Conservation (phyloP, 2,797 vertebrate species). For the Propithecus deckenii region DNA sequence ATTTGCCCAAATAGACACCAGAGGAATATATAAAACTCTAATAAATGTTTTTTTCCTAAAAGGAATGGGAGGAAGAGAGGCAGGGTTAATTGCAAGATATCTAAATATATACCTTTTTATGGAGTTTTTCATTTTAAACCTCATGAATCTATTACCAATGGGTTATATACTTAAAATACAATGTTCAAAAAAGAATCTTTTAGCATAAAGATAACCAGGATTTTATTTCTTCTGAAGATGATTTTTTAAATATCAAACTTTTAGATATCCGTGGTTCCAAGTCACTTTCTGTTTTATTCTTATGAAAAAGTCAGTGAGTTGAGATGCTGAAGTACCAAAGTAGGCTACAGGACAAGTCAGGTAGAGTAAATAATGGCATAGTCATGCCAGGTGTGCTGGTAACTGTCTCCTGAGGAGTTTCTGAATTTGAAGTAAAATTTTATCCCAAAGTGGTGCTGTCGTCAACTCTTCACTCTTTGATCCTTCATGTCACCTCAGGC, state of each 20-base stretch:
- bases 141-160: neutral
- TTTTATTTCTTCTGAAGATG: neutral
- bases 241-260: constrained; percentile 36
- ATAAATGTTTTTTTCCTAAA: neutral
- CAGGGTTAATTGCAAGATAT: neutral
- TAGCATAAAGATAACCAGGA: neutral
- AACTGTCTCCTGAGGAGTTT: neutral
- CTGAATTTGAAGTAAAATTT: constrained; percentile 31
- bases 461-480: neutral
- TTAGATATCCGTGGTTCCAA: neutral
- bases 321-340: neutral
- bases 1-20: neutral
- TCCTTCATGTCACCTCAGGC: neutral
- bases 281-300: constrained; percentile 16
- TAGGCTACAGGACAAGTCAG: neutral
- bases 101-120: neutral
- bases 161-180: neutral
- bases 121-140: neutral
- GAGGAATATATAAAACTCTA: neutral
- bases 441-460: neutral
- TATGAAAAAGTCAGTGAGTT: constrained; percentile 4
- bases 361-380: neutral
- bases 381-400: neutral
- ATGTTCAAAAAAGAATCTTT: neutral
- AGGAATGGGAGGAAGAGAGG: neutral